Base-by-base conservation (phyloP, 2,797 vertebrate genomes). In the Crocidura indochinensis region DNA sequence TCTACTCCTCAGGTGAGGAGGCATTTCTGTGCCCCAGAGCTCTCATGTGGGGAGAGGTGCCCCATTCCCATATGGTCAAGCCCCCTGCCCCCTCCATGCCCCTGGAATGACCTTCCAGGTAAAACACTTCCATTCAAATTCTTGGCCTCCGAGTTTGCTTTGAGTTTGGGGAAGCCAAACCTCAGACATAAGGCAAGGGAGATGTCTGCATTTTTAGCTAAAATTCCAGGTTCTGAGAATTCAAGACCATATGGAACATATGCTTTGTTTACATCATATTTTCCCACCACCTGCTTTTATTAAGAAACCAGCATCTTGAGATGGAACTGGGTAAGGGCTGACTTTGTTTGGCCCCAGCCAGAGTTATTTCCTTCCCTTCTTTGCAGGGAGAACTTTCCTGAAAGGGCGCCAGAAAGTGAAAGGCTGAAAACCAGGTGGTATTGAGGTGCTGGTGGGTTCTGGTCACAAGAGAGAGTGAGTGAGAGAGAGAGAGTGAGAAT, bases 231-330 rank as follows among this genome's bases (percentile, higher is more conserved):
- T 91, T 93, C 88, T 44, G 78, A 91, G 87, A 73, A 77, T 79
- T 78, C 65, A 19, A 60, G 56, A 88, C 83, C 93, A 78, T 79
- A 82, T 94, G 89, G 76, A 46, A 12, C 64, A 60, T 93, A 51
- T 53, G 92, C 67, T 95, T 87, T 96, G 81, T 95, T 95, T 93
- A 93, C 60, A 92, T 69, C 27, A 11, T 83, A 72, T 76, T 87
- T 94, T 93, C 11, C 84, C 53, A 89, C 78, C 87, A 85, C 51
- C 46, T 75, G 22, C 31, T 88, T 92, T 80, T 79, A 87, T 91
- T 74, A 73, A 94, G 77, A 89, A 94, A 75, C 82, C 44, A 65
- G 9, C 77, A 49, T 94, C 49, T 82, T 84, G 60, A 73, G 75
- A 69, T 60, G 17, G 46, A 84, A 76, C 19, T 2, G 49, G 84